Evolutionary conservation across 2,888 invertebrate species (phyloP), one percentile per base, ranked within the genome.

Genomic region (Phymatocera aterrima): DNA sequence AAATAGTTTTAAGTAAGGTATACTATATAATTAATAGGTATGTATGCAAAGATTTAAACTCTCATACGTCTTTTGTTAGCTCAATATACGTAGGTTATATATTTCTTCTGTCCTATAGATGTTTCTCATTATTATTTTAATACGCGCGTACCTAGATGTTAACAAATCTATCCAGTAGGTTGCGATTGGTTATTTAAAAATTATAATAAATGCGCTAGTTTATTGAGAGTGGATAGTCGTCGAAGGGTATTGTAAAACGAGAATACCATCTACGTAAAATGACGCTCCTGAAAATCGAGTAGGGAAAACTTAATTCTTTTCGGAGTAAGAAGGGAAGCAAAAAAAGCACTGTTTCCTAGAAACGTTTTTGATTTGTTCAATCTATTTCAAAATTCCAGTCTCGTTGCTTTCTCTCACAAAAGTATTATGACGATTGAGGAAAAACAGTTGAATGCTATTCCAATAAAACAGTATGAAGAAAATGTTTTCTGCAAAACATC

Each of bases 1-100:
- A 81, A n/a, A 15, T 77, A 77, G 77, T 77, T 77, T 77, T 75
- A 72, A 51, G 72, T 31, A 48, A 28, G 15, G 18, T 31, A 54
- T 51, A 31, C 43, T 40, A 64, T 64, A 64, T 40, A 68, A 21
- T 40, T 28, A 31, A 31, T 12, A 46, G 12, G 18, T 18, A 21
- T 18, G 18, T 54, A 18, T 24, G 18, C 68, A 68, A 51, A 72
- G 72, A 72, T 51, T 72, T 72, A 34, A 46, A 51, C 28, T n/a
- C n/a, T n/a, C n/a, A n/a, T 34, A 72, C 5, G 72, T 72, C 51
- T 72, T 51, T 72, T 51, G 31, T 51, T 72, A 48, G 72, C 72
- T 72, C 72, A 72, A 72, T 72, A 72, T n/a, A 51, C 31, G 12
- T 72, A 34, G 10, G 51, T 72, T 72, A 72, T 48, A 51, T 5